Percentiles rank a stretch among this genome's conserved stretches.
Conservation (phyloP, 2,888 invertebrate species). For the Cyrtodaria siliqua region DNA sequence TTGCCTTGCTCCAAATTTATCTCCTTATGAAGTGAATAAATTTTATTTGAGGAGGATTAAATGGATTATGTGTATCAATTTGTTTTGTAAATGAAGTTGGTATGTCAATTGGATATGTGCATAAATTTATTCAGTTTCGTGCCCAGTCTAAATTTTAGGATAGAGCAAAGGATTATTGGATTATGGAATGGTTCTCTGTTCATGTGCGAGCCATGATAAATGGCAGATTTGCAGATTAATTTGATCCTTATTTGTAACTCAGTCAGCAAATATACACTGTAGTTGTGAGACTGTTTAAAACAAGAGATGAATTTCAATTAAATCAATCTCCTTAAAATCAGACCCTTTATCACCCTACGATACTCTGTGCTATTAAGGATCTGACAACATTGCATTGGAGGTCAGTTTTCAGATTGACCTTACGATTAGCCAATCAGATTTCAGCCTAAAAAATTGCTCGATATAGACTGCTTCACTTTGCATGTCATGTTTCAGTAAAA, state of each 20-base stretch:
- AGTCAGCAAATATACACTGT: too few species aligned
- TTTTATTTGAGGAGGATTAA: slow-evolving; percentile 18
- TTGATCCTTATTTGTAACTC: background rate
- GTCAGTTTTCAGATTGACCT: too few species aligned
- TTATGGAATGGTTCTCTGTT: slow-evolving; percentile 13
- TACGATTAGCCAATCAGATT: too few species aligned
- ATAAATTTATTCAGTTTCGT: slow-evolving; percentile 1
- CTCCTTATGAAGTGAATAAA: slow-evolving; percentile 19
- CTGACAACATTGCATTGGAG: too few species aligned
- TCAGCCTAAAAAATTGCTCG: too few species aligned
- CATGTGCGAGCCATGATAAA: background rate
- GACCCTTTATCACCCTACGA: too few species aligned
- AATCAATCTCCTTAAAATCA: too few species aligned
- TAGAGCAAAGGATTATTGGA: slow-evolving; percentile 15
- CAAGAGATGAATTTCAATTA: too few species aligned
- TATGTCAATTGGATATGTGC: background rate
- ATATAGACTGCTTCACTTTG: too few species aligned
- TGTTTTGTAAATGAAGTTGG: slow-evolving; percentile 15
- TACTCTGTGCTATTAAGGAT: too few species aligned
- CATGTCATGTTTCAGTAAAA: too few species aligned
- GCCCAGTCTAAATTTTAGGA: background rate
- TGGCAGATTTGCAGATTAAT: background rate
- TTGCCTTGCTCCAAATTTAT: slow-evolving; percentile 17
- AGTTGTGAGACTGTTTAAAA: too few species aligned
- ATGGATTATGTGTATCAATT: slow-evolving; percentile 19